phyloP scores from a whole-genome alignment of 2,797 vertebrate species.

The Denticeps clupeoides region DNA sequence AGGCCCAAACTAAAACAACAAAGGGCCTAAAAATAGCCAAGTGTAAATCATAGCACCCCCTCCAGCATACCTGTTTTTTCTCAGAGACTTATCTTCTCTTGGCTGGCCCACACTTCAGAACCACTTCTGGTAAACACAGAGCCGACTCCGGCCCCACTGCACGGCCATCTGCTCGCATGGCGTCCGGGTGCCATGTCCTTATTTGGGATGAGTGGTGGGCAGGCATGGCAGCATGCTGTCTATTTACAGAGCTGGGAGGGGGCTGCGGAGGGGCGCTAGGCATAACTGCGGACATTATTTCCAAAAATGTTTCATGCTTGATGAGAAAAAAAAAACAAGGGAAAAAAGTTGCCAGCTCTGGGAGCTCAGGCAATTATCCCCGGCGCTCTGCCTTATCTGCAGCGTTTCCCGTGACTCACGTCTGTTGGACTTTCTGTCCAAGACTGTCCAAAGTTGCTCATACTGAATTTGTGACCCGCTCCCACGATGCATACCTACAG shows the following conservation, averaged over 20 bases:
- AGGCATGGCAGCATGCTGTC: slow-evolving; percentile 5
- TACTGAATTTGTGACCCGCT: neutral
- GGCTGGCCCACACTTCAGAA: neutral
- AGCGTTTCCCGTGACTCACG: slow-evolving; percentile 15
- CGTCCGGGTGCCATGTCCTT: slow-evolving; percentile 9
- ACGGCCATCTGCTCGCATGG: neutral
- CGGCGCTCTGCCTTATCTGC: slow-evolving; percentile 6
- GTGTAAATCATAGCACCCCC: too few species aligned
- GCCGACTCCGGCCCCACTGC: neutral
- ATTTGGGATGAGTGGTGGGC: slow-evolving; percentile 6
- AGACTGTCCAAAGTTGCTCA: slow-evolving; percentile 9
- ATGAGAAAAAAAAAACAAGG: too few species aligned
- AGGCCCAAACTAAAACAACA: too few species aligned
- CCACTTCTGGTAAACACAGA: slow-evolving; percentile 9
- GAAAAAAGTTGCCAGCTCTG: neutral
- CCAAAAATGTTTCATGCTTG: slow-evolving; percentile 11
- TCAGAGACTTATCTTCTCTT: slow-evolving; percentile 9
- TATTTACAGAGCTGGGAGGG: slow-evolving; percentile 15
- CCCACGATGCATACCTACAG: too few species aligned
- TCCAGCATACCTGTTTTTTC: slow-evolving; percentile 1
- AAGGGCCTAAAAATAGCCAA: too few species aligned
- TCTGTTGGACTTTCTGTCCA: slow-evolving; percentile 12
- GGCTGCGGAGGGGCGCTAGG: too few species aligned
- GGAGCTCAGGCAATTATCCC: too few species aligned
- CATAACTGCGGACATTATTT: slow-evolving; percentile 13